Conservation (phyloP, 2,888 invertebrate genomes). For the Ophion ventricosus region DNA sequence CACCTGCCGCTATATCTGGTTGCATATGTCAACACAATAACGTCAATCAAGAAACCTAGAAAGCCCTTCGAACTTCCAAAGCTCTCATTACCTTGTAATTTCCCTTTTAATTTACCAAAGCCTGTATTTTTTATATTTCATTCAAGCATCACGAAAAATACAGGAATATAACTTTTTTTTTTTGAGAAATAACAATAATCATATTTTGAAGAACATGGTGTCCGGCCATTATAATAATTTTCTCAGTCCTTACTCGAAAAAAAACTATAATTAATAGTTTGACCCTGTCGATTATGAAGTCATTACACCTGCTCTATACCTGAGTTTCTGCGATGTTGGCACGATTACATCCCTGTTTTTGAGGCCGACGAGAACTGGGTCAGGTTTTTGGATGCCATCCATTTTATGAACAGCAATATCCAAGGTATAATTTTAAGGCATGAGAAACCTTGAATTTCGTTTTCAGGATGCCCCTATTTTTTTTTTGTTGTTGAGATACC, state of each 20-base stretch:
- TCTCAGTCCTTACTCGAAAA: too few species aligned
- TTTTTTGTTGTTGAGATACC: not conserved
- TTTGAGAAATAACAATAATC: not conserved
- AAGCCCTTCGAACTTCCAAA: not conserved
- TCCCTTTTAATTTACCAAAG: constrained; percentile 41
- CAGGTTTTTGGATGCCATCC: constrained; percentile 8
- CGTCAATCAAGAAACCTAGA: not conserved
- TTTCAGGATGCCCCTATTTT: not conserved
- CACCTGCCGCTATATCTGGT: constrained; percentile 42
- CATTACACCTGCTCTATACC: constrained; percentile 49
- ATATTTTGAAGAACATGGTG: constrained; percentile 10
- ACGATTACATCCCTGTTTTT: constrained; percentile 29
- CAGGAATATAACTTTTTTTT: not conserved
- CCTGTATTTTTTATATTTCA: not conserved
- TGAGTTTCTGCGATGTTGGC: constrained; percentile 3
- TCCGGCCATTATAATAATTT: constrained; percentile 15
- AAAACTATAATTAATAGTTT: constrained; percentile 39
- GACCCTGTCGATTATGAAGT: constrained; percentile 41
- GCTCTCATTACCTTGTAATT: not conserved
- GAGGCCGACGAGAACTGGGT: constrained; percentile 17
- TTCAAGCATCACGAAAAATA: constrained; percentile 7
- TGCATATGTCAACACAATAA: too few species aligned
- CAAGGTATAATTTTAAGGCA: constrained; percentile 5
- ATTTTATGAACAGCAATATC: not conserved
- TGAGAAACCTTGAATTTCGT: constrained; percentile 6